Percentiles rank a stretch among this genome's conserved stretches.
phyloP scores from a whole-genome alignment of 2,113 vertebrate species.

The Vireo altiloquus region DNA sequence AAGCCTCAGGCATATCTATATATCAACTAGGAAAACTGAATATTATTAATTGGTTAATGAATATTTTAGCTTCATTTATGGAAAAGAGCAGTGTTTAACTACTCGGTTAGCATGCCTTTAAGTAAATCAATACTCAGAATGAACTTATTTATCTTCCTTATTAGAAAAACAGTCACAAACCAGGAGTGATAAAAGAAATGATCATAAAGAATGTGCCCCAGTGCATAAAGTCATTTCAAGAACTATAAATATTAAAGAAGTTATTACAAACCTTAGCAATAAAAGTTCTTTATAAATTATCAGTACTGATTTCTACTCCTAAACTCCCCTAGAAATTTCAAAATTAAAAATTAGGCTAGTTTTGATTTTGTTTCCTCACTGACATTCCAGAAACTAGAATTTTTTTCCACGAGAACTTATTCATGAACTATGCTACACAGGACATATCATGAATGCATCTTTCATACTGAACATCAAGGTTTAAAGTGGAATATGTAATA shows the following conservation, averaged over 20 bases:
- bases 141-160: conserved; percentile 43
- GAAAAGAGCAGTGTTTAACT: conserved; percentile 54
- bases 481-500: not conserved
- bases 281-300: conserved; percentile 9
- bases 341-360: not conserved
- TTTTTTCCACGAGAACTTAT: not conserved
- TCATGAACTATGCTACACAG: not conserved
- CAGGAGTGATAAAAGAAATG: conserved; percentile 11
- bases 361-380: not conserved
- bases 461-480: not conserved
- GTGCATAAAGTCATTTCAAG: conserved; percentile 22
- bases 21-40: not conserved
- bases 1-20: not conserved
- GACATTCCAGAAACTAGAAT: not conserved
- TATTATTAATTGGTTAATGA: conserved; percentile 56
- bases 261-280: conserved; percentile 13
- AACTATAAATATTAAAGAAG: conserved; percentile 45
- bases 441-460: not conserved
- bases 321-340: not conserved
- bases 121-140: conserved; percentile 52
- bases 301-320: not conserved
- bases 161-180: conserved; percentile 25
- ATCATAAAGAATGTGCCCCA: conserved; percentile 17
- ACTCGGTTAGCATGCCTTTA: conserved; percentile 48
- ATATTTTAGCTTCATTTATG: conserved; percentile 57